Evolutionary conservation across 2,797 vertebrate genomes (phyloP).

Genomic region (Molossus alvarezi): DNA sequence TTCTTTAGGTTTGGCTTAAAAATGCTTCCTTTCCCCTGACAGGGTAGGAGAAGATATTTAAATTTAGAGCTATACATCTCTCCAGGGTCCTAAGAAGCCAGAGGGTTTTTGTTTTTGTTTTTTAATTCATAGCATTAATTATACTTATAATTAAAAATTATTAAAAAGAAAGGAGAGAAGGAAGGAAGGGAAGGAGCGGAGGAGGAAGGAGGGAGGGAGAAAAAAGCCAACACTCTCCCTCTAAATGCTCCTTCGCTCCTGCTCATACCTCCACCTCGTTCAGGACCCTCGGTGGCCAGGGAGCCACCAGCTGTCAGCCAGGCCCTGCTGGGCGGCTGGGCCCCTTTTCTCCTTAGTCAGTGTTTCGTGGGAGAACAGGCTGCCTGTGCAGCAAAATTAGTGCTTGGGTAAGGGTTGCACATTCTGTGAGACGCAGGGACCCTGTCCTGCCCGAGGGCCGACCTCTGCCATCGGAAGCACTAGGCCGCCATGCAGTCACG

Average conservation of each 20-base stretch:
- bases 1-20: background rate
- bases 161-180: background rate
- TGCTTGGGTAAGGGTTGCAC: background rate
- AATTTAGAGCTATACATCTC: conserved; percentile 42
- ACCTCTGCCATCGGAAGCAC: background rate
- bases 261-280: background rate
- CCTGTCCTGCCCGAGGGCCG: background rate
- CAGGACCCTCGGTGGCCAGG: background rate
- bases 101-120: background rate
- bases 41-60: background rate
- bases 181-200: background rate
- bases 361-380: conserved; percentile 4
- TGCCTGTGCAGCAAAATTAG: conserved; percentile 45
- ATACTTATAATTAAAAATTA: background rate
- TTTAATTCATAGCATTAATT: conserved; percentile 15
- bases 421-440: background rate
- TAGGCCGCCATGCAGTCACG: accelerated
- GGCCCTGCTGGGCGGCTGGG: background rate
- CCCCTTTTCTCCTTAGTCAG: conserved; percentile 26
- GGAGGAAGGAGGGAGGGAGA: background rate
- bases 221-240: background rate
- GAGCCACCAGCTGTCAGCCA: background rate
- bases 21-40: background rate
- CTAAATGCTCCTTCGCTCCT: background rate
- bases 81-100: background rate